Percentiles rank a stretch among this genome's conserved stretches.
Conservation (phyloP, 2,113 vertebrate genomes). For the Dicentrarchus labrax region DNA sequence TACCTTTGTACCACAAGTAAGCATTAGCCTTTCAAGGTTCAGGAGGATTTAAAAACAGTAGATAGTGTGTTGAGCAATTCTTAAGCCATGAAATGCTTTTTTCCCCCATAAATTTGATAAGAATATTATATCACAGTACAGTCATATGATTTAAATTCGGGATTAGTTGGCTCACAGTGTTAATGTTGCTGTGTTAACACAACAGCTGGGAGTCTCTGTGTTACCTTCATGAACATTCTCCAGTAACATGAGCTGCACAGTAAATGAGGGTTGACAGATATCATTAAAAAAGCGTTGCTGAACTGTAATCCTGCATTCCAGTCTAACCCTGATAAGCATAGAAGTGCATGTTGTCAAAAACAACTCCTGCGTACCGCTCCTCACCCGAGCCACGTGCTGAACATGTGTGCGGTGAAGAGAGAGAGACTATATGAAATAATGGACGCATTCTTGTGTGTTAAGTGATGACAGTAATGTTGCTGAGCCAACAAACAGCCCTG, state of each 20-base stretch:
- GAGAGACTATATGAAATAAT: conserved; percentile 1
- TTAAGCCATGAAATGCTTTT: too few relatives aligned
- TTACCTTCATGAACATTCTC: conserved; percentile 8
- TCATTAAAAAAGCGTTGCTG: conserved; percentile 27
- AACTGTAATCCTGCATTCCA: conserved; percentile 39
- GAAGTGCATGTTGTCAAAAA: conserved; percentile 19
- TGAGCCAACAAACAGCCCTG: conserved; percentile 35
- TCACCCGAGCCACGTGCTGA: conserved; percentile 78
- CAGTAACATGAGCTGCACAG: conserved; percentile 1
- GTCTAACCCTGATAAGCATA: conserved; percentile 23
- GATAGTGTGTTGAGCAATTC: too few relatives aligned
- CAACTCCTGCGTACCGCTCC: conserved; percentile 9
- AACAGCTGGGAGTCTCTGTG: neutral
- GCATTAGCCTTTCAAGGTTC: too few relatives aligned
- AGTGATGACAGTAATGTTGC: conserved; percentile 16
- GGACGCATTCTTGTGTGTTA: conserved; percentile 26
- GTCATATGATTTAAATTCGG: too few relatives aligned
- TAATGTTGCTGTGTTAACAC: neutral
- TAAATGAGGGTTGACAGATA: conserved; percentile 21
- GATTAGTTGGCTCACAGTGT: too few relatives aligned
- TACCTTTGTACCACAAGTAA: too few relatives aligned
- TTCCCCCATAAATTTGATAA: too few relatives aligned
- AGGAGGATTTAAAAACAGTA: too few relatives aligned
- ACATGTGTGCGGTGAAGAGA: conserved; percentile 56
- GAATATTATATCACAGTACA: too few relatives aligned